phyloP scores from a whole-genome alignment of 2,888 invertebrate genomes.

The Machimus atricapillus region DNA sequence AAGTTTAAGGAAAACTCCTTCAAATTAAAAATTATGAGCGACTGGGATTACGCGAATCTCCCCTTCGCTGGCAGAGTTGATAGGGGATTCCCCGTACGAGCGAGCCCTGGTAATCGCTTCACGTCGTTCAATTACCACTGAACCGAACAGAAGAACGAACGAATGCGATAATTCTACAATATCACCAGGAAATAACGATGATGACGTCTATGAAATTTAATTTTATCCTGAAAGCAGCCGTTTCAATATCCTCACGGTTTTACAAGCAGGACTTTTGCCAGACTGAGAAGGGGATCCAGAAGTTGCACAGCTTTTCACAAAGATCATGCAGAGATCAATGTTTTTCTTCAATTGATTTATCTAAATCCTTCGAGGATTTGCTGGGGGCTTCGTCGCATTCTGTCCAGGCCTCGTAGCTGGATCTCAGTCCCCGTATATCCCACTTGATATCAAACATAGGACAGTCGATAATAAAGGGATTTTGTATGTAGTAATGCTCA shows the following conservation, averaged over 20 bases:
- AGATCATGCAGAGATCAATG: not conserved
- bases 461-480: not conserved
- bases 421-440: not conserved
- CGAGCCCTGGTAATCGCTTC: not conserved
- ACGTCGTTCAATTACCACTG: conserved; percentile 9
- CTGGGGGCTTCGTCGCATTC: not conserved
- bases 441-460: not conserved
- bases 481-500: not conserved
- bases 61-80: not conserved
- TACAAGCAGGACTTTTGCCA: not conserved
- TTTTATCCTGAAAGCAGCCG: not conserved
- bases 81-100: not conserved
- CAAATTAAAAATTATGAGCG: not conserved
- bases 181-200: not conserved
- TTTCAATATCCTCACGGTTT: not conserved
- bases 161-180: not conserved
- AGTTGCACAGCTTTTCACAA: conserved; percentile 6
- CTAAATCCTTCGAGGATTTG: not conserved
- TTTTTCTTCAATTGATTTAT: conserved; percentile 15
- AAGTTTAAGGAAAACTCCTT: not conserved
- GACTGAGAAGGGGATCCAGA: not conserved
- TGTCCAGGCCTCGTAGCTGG: not conserved
- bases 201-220: conserved; percentile 15
- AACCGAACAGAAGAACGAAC: not conserved
- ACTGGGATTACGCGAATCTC: not conserved